Percentiles rank a stretch among this genome's conserved stretches.
Evolutionary conservation across 1,140 invertebrate genomes (phyloP).

Genomic region (Hyphantria cunea): DNA sequence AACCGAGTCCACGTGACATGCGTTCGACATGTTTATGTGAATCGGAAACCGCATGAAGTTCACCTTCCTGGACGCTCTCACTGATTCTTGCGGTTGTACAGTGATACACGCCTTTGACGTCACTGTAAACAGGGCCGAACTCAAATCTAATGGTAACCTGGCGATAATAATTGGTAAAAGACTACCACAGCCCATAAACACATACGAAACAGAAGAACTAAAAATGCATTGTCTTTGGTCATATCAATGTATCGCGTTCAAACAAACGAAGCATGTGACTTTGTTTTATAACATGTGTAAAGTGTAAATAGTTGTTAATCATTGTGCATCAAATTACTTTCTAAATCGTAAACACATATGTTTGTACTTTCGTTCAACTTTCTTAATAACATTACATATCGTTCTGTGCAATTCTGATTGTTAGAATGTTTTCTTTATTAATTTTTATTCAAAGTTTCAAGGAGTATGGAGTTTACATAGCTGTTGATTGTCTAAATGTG

Average conservation of each 20-base stretch:
- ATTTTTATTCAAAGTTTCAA: neutral
- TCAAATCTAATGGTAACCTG: neutral
- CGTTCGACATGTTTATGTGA: slow-evolving; percentile 23
- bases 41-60: slow-evolving; percentile 30
- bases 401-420: no score
- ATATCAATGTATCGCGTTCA: no score
- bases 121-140: neutral
- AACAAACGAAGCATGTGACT: no score
- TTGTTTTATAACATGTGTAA: neutral
- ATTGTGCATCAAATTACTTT: neutral
- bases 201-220: no score
- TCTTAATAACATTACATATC: neutral
- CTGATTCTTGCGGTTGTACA: slow-evolving; percentile 17
- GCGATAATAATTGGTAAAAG: no score
- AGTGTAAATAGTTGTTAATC: neutral
- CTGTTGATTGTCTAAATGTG: no score
- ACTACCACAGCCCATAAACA: no score
- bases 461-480: no score
- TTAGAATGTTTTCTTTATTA: no score
- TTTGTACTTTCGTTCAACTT: neutral
- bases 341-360: neutral
- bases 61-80: slow-evolving; percentile 19
- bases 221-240: no score
- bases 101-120: slow-evolving; percentile 13
- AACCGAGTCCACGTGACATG: neutral